Evolutionary conservation across 2,113 vertebrate species (phyloP), one percentile per base, ranked within the genome.

Genomic region (Raja brachyura): DNA sequence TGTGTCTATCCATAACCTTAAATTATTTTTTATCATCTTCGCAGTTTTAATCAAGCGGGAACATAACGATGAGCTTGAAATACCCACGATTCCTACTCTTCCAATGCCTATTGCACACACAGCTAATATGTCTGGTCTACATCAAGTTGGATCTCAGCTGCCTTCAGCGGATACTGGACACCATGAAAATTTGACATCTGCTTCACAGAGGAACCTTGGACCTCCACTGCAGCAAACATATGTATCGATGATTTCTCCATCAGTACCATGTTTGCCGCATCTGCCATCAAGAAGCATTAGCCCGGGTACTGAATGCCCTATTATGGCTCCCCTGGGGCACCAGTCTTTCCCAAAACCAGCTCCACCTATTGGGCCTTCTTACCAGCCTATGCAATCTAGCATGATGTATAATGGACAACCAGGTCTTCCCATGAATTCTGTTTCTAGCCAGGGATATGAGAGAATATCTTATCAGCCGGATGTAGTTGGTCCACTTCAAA

Each of bases 21-120:
- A 18, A 70, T 18, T 59, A 59, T 61, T 39, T 18, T 56, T 20
- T 4, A 90, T 93, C 94, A 95, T 93, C 31, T 79, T 94, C 95
- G 61, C 93, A 99, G 98, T 99, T 94, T 94, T 98, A 95, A 97
- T 99, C 95, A 99, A 99, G 94, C 98, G 98, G 95, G 98, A 99
- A 96, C 97, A 97, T 94, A 96, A 97, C 96, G 98, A 99, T 7
- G 98, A 99, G 78, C 95, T 97, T 95, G 98, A 99, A 95, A 95
- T 97, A 94, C 94, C 98, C 94, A 94, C 97, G 1, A 95, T 97
- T 94, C 95, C 97, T 0, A 95, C 98, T 70, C 95, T 98, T 96
- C 94, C 96, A 81, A 94, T 96, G 94, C 95, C 98, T 94, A 94
- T 98, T 95, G 95, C 97, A 93, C 98, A 97, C 90, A 93, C 96